phyloP scores from a whole-genome alignment of 2,888 invertebrate genomes.

The Folsomia manolachei region DNA sequence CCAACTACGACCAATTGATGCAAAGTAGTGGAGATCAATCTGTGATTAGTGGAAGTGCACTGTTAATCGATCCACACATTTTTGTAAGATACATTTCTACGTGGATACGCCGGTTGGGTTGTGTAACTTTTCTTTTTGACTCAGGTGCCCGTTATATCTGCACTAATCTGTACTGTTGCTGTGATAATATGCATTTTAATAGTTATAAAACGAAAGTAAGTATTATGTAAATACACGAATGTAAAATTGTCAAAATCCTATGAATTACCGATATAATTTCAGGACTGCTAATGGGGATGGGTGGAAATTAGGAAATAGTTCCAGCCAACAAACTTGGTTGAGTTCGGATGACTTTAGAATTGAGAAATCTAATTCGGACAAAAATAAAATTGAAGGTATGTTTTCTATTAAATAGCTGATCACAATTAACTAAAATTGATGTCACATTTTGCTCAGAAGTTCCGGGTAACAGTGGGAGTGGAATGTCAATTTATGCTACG shows the following conservation, averaged over 20 bases:
- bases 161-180: slow-evolving; percentile 56
- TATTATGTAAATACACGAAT: background rate
- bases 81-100: slow-evolving; percentile 50
- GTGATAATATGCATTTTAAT: slow-evolving; percentile 57
- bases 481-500: slow-evolving; percentile 46
- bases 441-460: background rate
- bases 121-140: no score
- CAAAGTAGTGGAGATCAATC: slow-evolving; percentile 21
- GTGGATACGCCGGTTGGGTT: no score
- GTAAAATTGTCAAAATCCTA: background rate
- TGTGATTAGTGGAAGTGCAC: slow-evolving; percentile 9
- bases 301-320: slow-evolving; percentile 38
- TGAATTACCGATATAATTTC: background rate
- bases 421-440: background rate
- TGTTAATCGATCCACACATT: slow-evolving; percentile 55
- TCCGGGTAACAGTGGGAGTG: slow-evolving; percentile 10
- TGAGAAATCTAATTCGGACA: background rate
- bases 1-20: slow-evolving; percentile 43
- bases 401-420: background rate
- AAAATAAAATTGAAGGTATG: background rate
- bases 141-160: slow-evolving; percentile 56
- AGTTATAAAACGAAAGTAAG: slow-evolving; percentile 47
- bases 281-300: slow-evolving; percentile 28
- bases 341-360: slow-evolving; percentile 33
- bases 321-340: slow-evolving; percentile 45